Evolutionary conservation across 1,140 invertebrate genomes (phyloP), one percentile per base, ranked within the genome.

Genomic region (Drosophila pseudoobscura): DNA sequence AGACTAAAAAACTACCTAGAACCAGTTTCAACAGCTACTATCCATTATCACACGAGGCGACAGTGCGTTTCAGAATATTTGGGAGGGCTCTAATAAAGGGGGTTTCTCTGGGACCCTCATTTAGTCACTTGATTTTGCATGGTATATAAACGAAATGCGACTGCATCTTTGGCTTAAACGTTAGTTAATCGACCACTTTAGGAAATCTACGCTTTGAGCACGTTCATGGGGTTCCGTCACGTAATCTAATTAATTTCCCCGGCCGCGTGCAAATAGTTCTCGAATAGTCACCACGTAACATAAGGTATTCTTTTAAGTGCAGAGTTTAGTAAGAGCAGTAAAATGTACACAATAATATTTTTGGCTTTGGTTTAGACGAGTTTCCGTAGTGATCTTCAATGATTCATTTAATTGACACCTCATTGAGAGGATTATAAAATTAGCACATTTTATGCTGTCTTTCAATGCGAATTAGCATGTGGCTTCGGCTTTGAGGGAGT

Each of bases 391-490:
- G 20, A 53, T 6, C 1, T 8, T 3, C 46, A 57, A 26, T 69
- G 64, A 69, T 20, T 70, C 64, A 57, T 45, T 57, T 57, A 69
- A 69, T 69, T 69, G 50, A 20, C 66, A 69, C 52, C 57, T 57
- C 52, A 57, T 69, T 57, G 64, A 29, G 64, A 45, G 31, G 24
- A 57, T 50, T 53, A 69, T 43, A 56, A 69, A 70, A 69, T 70
- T 70, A 70, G 45, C 66, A 69, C 66, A 35, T 31, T 54, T 53
- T 62, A 60, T 54, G 17, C 26, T 17, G 41, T 22, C 41, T 65
- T 43, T 75, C 53, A 43, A 31, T 15, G 35, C 13, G n/a, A 75
- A 75, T 75, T 75, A 75, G 72, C 73, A 68, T 58, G 43, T 55
- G 63, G 35, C 47, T 24, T 41, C 17, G 41, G 50, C 29, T 54